phyloP scores from a whole-genome alignment of 2,113 vertebrate genomes.

The Sapajus apella region DNA sequence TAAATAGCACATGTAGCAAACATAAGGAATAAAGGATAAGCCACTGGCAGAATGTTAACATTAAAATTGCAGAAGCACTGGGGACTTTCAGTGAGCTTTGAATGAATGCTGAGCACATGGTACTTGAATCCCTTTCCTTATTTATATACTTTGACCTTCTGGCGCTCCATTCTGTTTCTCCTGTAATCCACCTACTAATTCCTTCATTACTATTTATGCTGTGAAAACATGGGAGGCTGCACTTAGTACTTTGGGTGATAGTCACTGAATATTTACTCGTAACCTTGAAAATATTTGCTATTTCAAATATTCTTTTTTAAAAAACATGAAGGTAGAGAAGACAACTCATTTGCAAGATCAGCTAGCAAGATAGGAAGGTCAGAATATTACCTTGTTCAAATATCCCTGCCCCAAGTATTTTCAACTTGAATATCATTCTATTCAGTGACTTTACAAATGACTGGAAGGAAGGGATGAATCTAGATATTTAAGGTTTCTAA shows the following conservation, averaged over 20 bases:
- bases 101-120: background rate
- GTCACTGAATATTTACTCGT: background rate
- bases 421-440: background rate
- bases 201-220: background rate
- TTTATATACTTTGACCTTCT: background rate
- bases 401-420: background rate
- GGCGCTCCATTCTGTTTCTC: background rate
- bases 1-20: slow-evolving; percentile 9
- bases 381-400: background rate
- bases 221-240: background rate
- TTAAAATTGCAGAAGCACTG: slow-evolving; percentile 1
- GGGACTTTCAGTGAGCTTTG: background rate
- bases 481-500: background rate
- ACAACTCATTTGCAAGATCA: background rate
- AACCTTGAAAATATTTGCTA: slow-evolving; percentile 17
- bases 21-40: background rate
- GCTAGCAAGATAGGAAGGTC: background rate
- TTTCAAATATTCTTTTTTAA: background rate
- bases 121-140: background rate
- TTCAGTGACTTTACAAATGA: background rate
- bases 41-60: background rate
- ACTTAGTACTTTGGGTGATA: background rate
- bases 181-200: background rate
- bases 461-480: background rate
- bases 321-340: background rate